These are phyloP conservation scores for Austrolebias charrua DNA, from an alignment of 2,797 vertebrate genomes.

Conservation along the genomic window DNA sequence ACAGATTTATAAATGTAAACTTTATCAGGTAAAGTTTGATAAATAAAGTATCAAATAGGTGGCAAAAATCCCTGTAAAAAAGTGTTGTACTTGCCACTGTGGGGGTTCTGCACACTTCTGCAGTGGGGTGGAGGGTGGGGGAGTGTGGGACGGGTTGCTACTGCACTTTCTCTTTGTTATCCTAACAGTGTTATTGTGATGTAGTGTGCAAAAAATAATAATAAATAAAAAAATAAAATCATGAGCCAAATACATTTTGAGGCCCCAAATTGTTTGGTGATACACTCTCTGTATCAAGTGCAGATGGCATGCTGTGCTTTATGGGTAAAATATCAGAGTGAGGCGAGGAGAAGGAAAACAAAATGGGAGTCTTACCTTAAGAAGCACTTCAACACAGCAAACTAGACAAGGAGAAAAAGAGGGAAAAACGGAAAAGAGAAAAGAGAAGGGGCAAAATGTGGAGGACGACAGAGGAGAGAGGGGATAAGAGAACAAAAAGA, in stretches of 20 bases:
- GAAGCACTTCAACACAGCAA: slow-evolving; percentile 62
- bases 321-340: slow-evolving; percentile 51
- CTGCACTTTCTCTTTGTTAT: slow-evolving; percentile 61
- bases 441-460: too few species aligned
- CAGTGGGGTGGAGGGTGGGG: slow-evolving; percentile 36
- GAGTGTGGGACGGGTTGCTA: slow-evolving; percentile 30
- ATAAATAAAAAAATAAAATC: neutral
- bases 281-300: slow-evolving; percentile 45
- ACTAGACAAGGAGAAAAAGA: slow-evolving; percentile 46
- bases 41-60: slow-evolving; percentile 13
- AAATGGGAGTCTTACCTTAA: slow-evolving; percentile 67
- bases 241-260: slow-evolving; percentile 55
- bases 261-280: slow-evolving; percentile 61
- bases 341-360: slow-evolving; percentile 34
- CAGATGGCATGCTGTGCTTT: slow-evolving; percentile 56
- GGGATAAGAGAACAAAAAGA: slow-evolving; percentile 9
- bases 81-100: slow-evolving; percentile 1
- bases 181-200: slow-evolving; percentile 60
- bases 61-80: slow-evolving; percentile 5
- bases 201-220: slow-evolving; percentile 31
- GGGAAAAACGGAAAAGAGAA: too few species aligned
- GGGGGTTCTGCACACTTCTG: slow-evolving; percentile 29
- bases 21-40: slow-evolving; percentile 12
- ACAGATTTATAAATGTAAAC: slow-evolving; percentile 19
- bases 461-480: slow-evolving; percentile 13